These are phyloP conservation scores for Myiotriccus ornatus DNA, from an alignment of 2,797 vertebrate genomes.

Conservation along the genomic window DNA sequence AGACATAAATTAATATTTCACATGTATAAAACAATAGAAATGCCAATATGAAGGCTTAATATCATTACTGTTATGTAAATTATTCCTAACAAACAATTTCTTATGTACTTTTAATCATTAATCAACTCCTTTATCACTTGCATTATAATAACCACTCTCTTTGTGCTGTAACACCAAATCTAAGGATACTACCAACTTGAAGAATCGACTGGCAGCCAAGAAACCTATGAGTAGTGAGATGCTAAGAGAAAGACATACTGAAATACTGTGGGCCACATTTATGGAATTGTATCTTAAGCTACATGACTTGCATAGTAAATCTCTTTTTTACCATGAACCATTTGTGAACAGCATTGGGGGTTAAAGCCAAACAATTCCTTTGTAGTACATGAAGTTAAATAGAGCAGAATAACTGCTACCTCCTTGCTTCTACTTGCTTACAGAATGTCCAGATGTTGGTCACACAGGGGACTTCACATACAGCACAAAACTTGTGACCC, in stretches of 20 bases:
- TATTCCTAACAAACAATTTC: background rate
- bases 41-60: background rate
- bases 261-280: background rate
- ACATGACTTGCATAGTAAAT: background rate
- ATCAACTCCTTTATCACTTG: background rate
- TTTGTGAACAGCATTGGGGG: background rate
- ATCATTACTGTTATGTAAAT: background rate
- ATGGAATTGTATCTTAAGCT: background rate
- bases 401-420: background rate
- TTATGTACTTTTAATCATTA: background rate
- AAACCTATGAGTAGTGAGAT: background rate
- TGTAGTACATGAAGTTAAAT: background rate
- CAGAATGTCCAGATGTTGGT: background rate
- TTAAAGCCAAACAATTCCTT: background rate
- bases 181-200: background rate
- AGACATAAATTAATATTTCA: background rate
- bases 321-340: background rate
- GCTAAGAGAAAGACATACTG: background rate
- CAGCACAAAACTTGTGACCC: background rate
- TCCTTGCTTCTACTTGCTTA: background rate
- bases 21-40: background rate
- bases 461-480: background rate
- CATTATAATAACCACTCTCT: background rate
- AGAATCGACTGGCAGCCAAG: background rate
- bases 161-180: background rate